Evolutionary conservation across 2,113 vertebrate species (phyloP).

Genomic region (Calyptomena viridis): DNA sequence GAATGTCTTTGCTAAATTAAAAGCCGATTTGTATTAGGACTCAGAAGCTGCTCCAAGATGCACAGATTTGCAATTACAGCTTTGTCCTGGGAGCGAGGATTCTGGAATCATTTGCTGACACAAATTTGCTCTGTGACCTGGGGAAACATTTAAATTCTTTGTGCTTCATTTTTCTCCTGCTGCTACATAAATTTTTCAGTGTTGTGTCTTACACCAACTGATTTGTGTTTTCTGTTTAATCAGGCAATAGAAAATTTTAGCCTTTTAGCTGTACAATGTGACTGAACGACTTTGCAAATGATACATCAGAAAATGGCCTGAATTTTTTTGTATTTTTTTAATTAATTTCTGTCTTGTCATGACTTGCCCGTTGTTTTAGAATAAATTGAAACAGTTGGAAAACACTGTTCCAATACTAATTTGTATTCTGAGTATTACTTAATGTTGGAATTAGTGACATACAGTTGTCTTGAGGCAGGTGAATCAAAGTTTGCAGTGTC

Average conservation of each 20-base stretch:
- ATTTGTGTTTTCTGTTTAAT: constrained; percentile 1
- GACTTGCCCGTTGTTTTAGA: background rate
- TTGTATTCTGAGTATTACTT: constrained; percentile 19
- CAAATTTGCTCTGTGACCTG: constrained; percentile 38
- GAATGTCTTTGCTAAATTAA: background rate
- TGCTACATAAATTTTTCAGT: constrained; percentile 28
- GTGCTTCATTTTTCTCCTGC: constrained; percentile 24
- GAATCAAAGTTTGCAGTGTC: constrained; percentile 25
- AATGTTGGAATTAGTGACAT: background rate
- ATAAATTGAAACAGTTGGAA: constrained; percentile 28
- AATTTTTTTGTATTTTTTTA: background rate
- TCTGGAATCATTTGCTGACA: background rate
- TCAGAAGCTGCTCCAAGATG: background rate
- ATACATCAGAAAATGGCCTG: background rate
- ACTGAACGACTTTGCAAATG: background rate
- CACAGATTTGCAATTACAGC: background rate
- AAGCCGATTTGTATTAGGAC: background rate
- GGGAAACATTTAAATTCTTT: constrained; percentile 17
- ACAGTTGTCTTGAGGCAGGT: constrained; percentile 14
- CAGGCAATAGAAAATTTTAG: background rate
- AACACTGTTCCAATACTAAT: background rate
- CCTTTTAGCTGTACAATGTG: background rate
- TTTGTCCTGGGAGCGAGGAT: background rate
- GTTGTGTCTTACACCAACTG: background rate
- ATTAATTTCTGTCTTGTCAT: background rate